Percentiles rank a stretch among this genome's conserved stretches.
phyloP scores from a whole-genome alignment of 2,797 vertebrate species.

The Liasis olivaceus region DNA sequence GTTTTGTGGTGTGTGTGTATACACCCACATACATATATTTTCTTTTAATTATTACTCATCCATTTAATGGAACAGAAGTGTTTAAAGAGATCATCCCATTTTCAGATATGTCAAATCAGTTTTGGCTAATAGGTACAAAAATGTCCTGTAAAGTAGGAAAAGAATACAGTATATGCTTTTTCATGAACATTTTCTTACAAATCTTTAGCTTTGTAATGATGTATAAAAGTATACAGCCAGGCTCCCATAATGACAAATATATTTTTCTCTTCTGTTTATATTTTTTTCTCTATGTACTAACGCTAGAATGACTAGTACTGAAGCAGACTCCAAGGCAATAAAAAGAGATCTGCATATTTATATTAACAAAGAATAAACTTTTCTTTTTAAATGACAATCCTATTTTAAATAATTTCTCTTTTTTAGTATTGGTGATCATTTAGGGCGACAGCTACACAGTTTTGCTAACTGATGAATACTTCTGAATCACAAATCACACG shows the following conservation, averaged over 20 bases:
- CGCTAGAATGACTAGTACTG: background rate
- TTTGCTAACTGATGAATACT: too few relatives aligned
- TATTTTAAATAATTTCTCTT: background rate
- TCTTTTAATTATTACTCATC: conserved; percentile 56
- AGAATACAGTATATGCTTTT: background rate
- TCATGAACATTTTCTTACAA: background rate
- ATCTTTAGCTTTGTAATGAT: background rate
- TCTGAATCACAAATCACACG: too few relatives aligned
- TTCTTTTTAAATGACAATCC: background rate
- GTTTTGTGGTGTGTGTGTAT: conserved; percentile 21
- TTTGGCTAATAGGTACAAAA: conserved; percentile 66
- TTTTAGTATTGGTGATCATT: background rate
- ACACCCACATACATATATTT: conserved; percentile 66
- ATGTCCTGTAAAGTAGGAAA: background rate
- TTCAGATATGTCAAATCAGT: conserved; percentile 64
- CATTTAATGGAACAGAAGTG: conserved; percentile 69
- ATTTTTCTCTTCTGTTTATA: background rate
- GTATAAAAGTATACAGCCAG: background rate
- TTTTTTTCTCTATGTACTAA: background rate
- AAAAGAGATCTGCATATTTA: background rate
- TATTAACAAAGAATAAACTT: background rate
- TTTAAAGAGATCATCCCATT: conserved; percentile 66
- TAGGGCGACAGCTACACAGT: background rate
- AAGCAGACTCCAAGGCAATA: background rate
- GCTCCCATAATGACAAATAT: background rate